Percentiles rank a stretch among this genome's conserved stretches.
These are phyloP conservation scores for Mus musculus DNA, from an alignment of 2,113 vertebrate species.

Conservation along the genomic window GRCm39 chr11:40471001-40471500, in stretches of 20 bases:
- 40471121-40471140: neutral
- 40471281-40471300: neutral
- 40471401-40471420: too few species aligned
- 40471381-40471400: neutral
- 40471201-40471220: too few species aligned
- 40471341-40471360: neutral
- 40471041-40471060: neutral
- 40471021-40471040: neutral
- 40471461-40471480: neutral
- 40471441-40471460: neutral
- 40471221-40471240: neutral
- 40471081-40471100: neutral
- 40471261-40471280: neutral
- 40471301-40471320: neutral
- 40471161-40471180: neutral
- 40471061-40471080: neutral
- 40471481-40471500: neutral
- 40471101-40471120: neutral
- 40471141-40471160: neutral
- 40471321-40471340: neutral
- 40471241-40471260: neutral
- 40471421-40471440: neutral
- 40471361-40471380: neutral
- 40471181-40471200: neutral
- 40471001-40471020: neutral